Evolutionary conservation across 2,797 vertebrate genomes (phyloP).

Genomic region (Halcyon chelicuti): DNA sequence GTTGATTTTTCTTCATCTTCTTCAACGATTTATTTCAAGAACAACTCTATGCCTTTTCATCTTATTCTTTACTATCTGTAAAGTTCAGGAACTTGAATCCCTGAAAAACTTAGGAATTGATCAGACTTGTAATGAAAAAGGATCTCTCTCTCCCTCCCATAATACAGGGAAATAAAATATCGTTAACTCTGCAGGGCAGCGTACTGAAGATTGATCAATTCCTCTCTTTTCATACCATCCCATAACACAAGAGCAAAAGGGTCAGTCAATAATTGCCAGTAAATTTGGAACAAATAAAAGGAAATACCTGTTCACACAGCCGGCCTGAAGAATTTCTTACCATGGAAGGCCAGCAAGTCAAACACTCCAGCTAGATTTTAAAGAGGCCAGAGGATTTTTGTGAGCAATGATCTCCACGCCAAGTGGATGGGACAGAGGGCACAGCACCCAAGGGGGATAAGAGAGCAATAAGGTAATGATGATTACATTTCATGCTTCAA

Average conservation of each 20-base stretch:
- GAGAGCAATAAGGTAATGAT: slow-evolving; percentile 25
- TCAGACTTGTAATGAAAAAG: slow-evolving; percentile 57
- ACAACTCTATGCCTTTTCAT: slow-evolving; percentile 11
- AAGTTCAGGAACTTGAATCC: slow-evolving; percentile 43
- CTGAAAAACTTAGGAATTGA: slow-evolving; percentile 66
- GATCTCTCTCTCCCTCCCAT: slow-evolving; percentile 34
- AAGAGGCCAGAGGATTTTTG: background rate
- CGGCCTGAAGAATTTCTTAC: background rate
- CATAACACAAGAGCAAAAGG: slow-evolving; percentile 36
- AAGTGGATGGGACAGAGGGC: background rate
- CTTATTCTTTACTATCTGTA: slow-evolving; percentile 6
- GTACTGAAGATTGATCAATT: slow-evolving; percentile 55
- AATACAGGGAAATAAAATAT: slow-evolving; percentile 65
- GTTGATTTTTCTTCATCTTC: slow-evolving; percentile 40
- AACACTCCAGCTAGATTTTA: background rate
- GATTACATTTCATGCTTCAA: slow-evolving; percentile 49
- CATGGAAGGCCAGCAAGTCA: background rate
- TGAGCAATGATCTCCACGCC: background rate
- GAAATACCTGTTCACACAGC: background rate
- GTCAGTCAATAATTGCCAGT: slow-evolving; percentile 52
- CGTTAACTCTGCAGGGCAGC: slow-evolving; percentile 56
- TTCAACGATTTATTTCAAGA: slow-evolving; percentile 30
- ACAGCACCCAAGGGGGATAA: slow-evolving; percentile 27
- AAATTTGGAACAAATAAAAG: slow-evolving; percentile 42
- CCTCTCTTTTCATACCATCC: slow-evolving; percentile 33